phyloP scores from a whole-genome alignment of 2,113 vertebrate species.

The Meriones unguiculatus region DNA sequence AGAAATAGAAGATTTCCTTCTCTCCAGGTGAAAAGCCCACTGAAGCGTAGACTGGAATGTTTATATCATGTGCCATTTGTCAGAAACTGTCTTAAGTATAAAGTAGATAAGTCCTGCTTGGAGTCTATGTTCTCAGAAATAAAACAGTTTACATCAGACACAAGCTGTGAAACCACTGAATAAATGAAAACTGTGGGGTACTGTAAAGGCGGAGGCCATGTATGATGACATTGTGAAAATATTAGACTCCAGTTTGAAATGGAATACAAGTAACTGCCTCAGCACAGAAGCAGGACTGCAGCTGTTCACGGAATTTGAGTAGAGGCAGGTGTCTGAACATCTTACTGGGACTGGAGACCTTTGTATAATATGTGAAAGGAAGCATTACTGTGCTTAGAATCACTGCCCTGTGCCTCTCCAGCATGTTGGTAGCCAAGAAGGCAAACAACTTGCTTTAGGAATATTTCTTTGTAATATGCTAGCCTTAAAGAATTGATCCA shows the following conservation, averaged over 20 bases:
- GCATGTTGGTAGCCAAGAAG: not conserved
- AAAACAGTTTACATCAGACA: slow-evolving; percentile 30
- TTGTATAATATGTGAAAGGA: not conserved
- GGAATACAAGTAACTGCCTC: slow-evolving; percentile 28
- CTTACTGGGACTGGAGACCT: not conserved
- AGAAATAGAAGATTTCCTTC: slow-evolving; percentile 3
- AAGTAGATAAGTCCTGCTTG: not conserved
- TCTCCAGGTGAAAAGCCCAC: not conserved
- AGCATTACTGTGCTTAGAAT: fast-evolving
- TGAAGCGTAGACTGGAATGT: not conserved
- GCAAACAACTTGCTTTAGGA: not conserved
- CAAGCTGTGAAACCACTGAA: slow-evolving; percentile 45
- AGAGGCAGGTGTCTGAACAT: not conserved
- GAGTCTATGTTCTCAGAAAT: slow-evolving; percentile 29
- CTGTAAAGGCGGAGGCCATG: slow-evolving; percentile 35
- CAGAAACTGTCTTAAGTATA: not conserved
- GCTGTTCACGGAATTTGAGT: not conserved
- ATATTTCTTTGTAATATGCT: not conserved
- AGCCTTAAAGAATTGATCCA: not conserved
- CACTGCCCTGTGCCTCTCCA: not conserved
- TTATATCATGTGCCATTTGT: not conserved
- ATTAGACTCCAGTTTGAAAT: slow-evolving; percentile 52
- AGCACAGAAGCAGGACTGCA: not conserved
- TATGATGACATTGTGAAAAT: slow-evolving; percentile 70
- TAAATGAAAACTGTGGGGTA: slow-evolving; percentile 52